Base-by-base conservation (phyloP, 2,113 vertebrate species). In the Hiodon alosoides region DNA sequence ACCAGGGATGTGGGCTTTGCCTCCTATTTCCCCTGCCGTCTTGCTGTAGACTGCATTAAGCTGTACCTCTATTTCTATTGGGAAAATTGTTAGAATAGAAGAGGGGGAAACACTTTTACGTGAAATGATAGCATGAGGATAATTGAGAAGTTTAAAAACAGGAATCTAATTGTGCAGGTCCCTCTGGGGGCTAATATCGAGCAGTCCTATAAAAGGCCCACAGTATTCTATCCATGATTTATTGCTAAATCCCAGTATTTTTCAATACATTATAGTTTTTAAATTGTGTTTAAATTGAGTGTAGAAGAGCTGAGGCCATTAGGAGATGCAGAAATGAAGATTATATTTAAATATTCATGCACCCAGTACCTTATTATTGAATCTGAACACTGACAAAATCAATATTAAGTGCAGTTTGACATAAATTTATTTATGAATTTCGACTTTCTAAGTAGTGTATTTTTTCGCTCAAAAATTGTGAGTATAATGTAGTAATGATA, bases 201-300 rank as follows among this genome's bases (percentile, higher is more conserved):
- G 94, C 95, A 94, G 92, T 94, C 94, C 94, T 98, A 96, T 96
- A 96, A 98, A 96, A 96, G 94, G 94, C 87, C 90, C 90, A 90
- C 89, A 94, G 94, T 95, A 94, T 95, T 94, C 94, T 92, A 89
- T 92, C 93, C 90, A 93, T 99, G 96, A 99, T 99, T 98, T 99
- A 99, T 97, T 96, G 95, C 94, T 94, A 95, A 97, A 99, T 97
- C 96, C 94, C 96, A 96, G 95, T 98, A 97, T 98, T 99, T 99
- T 98, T 98, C 96, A 99, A 99, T 97, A 99, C 96, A 98, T 98
- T 98, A 98, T 96, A 98, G 94, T 98, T 96, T 96, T 95, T 95
- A 98, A 98, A 99, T 99, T 97, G 96, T 98, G 97, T 99, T 99
- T 99, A 98, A 99, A 99, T 99, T 98, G 97, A 99, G 97, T 99